phyloP scores from a whole-genome alignment of 2,888 invertebrate genomes.

The Hoplodrina blanda region DNA sequence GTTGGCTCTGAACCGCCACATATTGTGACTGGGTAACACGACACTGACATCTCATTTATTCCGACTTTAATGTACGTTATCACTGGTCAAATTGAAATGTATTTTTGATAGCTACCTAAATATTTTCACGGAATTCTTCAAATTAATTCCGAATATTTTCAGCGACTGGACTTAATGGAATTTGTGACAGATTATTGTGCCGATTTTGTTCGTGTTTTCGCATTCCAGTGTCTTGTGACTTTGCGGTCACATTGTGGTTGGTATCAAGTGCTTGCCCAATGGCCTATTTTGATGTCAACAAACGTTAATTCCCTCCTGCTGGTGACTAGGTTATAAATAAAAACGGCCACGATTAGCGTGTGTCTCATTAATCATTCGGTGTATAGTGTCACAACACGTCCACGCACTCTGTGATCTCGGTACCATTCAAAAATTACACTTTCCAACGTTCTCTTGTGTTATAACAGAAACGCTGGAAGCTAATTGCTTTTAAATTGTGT shows the following conservation, averaged over 20 bases:
- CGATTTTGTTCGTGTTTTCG: constrained; percentile 35
- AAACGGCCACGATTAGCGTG: constrained; percentile 80
- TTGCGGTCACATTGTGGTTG: constrained; percentile 36
- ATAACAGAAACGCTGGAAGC: constrained; percentile 67
- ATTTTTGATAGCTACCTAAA: constrained; percentile 52
- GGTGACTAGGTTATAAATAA: constrained; percentile 80
- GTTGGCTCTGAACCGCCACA: constrained; percentile 68
- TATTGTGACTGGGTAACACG: constrained; percentile 70
- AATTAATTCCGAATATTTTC: constrained; percentile 33
- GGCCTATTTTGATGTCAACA: constrained; percentile 83
- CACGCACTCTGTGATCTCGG: constrained; percentile 82
- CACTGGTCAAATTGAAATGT: constrained; percentile 53
- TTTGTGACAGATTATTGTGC: constrained; percentile 16
- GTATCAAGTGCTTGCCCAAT: constrained; percentile 70
- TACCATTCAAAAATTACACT: constrained; percentile 76
- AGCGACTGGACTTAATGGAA: constrained; percentile 17
- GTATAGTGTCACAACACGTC: constrained; percentile 86
- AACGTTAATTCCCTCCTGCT: constrained; percentile 76
- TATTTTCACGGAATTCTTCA: constrained; percentile 32
- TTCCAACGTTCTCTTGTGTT: constrained; percentile 68
- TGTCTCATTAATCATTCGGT: constrained; percentile 84
- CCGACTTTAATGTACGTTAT: constrained; percentile 64
- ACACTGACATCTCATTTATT: constrained; percentile 70
- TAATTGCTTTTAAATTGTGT: constrained; percentile 78
- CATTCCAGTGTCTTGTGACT: constrained; percentile 43